Evolutionary conservation across 2,888 invertebrate species (phyloP).

Genomic region (Pyrochroa serraticornis): DNA sequence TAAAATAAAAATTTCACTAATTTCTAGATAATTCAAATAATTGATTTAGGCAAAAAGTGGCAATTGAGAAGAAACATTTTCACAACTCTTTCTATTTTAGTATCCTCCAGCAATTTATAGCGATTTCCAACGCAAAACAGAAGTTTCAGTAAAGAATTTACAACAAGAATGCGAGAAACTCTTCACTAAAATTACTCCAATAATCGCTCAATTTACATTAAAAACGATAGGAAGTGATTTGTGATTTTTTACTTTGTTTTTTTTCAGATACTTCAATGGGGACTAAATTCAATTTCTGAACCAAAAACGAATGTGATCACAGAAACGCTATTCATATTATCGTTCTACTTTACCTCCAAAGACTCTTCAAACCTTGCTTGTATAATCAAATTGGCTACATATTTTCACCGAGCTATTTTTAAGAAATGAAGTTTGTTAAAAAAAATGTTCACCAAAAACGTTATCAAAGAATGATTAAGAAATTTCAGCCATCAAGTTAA

Average conservation of each 20-base stretch:
- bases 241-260: neutral
- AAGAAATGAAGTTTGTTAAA: slow-evolving; percentile 1
- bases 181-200: slow-evolving; percentile 5
- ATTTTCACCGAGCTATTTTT: neutral
- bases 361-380: slow-evolving; percentile 36
- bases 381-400: slow-evolving; percentile 8
- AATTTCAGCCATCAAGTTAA: too few relatives aligned
- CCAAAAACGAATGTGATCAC: slow-evolving; percentile 28
- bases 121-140: slow-evolving; percentile 38
- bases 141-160: slow-evolving; percentile 26
- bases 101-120: slow-evolving; percentile 39
- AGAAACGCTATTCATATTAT: slow-evolving; percentile 32
- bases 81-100: slow-evolving; percentile 45
- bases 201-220: slow-evolving; percentile 42
- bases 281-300: slow-evolving; percentile 21
- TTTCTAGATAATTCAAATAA: too few relatives aligned
- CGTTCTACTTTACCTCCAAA: slow-evolving; percentile 33
- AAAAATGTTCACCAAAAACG: slow-evolving; percentile 22
- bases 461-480: slow-evolving; percentile 27
- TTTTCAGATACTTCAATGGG: slow-evolving; percentile 39
- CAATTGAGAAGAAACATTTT: slow-evolving; percentile 40
- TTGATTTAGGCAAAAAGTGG: slow-evolving; percentile 36
- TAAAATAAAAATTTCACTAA: too few relatives aligned
- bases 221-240: slow-evolving; percentile 63
- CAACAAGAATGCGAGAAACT: neutral